Evolutionary conservation across 2,113 vertebrate genomes (phyloP).

Genomic region (Grantiella picta): DNA sequence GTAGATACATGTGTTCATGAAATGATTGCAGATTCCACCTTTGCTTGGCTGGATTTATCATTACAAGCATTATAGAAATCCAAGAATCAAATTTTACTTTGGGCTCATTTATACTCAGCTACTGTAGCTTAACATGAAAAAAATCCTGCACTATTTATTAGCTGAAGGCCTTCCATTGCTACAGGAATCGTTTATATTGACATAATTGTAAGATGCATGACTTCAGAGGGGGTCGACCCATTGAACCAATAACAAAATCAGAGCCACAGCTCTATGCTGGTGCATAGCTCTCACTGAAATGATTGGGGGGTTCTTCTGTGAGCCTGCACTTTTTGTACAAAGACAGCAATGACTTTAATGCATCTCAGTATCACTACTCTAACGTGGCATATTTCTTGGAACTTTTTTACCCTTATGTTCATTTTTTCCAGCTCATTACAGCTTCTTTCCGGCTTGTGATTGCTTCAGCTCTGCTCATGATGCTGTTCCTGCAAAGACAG

Average conservation of each 20-base stretch:
- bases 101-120: neutral
- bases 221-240: neutral
- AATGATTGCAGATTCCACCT: neutral
- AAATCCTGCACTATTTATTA: neutral
- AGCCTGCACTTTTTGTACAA: neutral
- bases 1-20: neutral
- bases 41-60: neutral
- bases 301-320: neutral
- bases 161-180: neutral
- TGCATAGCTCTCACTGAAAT: neutral
- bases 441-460: neutral
- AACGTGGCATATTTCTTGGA: neutral
- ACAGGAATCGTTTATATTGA: neutral
- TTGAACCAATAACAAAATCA: neutral
- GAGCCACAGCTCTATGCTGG: neutral
- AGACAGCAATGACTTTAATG: neutral
- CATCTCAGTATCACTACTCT: neutral
- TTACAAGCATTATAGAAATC: neutral
- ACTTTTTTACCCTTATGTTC: neutral
- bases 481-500: neutral
- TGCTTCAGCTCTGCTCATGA: neutral
- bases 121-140: neutral
- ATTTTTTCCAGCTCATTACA: slow-evolving; percentile 16
- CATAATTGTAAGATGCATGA: neutral
- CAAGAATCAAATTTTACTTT: neutral